Conservation (phyloP, 2,113 vertebrate genomes). For the Carassius carassius region DNA sequence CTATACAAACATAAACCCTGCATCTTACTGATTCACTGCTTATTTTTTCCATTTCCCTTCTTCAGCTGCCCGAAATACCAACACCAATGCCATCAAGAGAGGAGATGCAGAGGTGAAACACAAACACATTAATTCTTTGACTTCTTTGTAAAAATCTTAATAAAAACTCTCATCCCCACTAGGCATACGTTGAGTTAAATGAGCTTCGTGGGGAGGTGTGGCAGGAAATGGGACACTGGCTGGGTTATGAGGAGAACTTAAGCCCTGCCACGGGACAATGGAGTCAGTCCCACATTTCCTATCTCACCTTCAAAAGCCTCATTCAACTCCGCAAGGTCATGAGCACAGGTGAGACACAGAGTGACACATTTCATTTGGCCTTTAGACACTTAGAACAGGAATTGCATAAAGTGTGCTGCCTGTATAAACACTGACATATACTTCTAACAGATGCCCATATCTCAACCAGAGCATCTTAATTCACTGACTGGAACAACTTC, state of each 20-base stretch:
- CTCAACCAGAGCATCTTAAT: not conserved
- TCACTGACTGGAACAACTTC: not conserved
- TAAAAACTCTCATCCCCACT: slow-evolving; percentile 10
- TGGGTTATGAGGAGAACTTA: slow-evolving; percentile 86
- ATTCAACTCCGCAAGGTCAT: slow-evolving; percentile 81
- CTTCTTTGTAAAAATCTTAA: not conserved
- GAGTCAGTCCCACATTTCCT: slow-evolving; percentile 84
- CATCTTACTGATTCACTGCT: not conserved
- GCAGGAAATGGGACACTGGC: slow-evolving; percentile 87
- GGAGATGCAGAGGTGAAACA: slow-evolving; percentile 74
- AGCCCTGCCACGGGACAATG: slow-evolving; percentile 72
- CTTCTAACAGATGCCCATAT: not conserved
- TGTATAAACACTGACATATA: not conserved
- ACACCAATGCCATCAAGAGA: slow-evolving; percentile 79
- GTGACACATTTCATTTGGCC: not conserved
- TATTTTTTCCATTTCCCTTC: slow-evolving; percentile 24
- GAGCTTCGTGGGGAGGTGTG: slow-evolving; percentile 82
- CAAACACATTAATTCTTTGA: not conserved
- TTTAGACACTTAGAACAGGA: not conserved
- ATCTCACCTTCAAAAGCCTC: slow-evolving; percentile 89
- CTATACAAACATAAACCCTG: not conserved
- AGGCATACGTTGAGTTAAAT: slow-evolving; percentile 92
- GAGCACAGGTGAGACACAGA: slow-evolving; percentile 74
- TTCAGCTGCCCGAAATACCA: slow-evolving; percentile 72
- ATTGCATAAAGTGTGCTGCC: not conserved